phyloP scores from a whole-genome alignment of 1,140 invertebrate species.

The Colletes latitarsis region DNA sequence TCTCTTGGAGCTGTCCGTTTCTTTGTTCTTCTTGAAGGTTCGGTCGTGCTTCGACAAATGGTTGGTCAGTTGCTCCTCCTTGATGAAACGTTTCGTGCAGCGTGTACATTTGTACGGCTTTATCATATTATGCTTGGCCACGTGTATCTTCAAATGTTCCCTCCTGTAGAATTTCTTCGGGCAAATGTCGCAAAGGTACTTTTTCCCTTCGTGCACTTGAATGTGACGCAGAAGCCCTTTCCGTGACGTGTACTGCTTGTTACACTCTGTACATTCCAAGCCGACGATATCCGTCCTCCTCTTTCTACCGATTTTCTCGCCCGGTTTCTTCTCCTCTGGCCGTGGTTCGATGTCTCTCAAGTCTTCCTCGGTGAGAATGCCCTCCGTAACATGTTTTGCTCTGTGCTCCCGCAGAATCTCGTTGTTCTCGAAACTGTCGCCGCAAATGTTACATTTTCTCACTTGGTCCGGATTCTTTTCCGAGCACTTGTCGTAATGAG shows the following conservation, averaged over 20 bases:
- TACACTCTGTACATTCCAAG: slow-evolving; percentile 81
- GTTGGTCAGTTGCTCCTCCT: slow-evolving; percentile 79
- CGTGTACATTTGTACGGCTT: slow-evolving; percentile 80
- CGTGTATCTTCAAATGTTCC: slow-evolving; percentile 82
- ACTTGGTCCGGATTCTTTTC: slow-evolving; percentile 80
- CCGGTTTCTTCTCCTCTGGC: slow-evolving; percentile 71
- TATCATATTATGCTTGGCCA: slow-evolving; percentile 80
- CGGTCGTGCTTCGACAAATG: slow-evolving; percentile 83
- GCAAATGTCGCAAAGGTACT: slow-evolving; percentile 85
- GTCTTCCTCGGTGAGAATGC: slow-evolving; percentile 78
- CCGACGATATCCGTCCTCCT: slow-evolving; percentile 79
- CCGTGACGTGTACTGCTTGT: slow-evolving; percentile 85
- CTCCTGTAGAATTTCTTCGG: slow-evolving; percentile 86
- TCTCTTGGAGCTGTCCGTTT: slow-evolving; percentile 85
- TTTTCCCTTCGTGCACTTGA: slow-evolving; percentile 85
- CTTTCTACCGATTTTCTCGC: slow-evolving; percentile 73
- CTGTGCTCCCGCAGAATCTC: slow-evolving; percentile 76
- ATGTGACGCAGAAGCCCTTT: slow-evolving; percentile 83
- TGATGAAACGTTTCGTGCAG: slow-evolving; percentile 80
- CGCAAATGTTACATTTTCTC: slow-evolving; percentile 79
- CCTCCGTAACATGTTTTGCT: slow-evolving; percentile 77
- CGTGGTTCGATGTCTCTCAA: slow-evolving; percentile 75
- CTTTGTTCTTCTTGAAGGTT: slow-evolving; percentile 82
- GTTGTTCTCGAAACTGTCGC: slow-evolving; percentile 79
- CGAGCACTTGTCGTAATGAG: slow-evolving; percentile 79